phyloP scores from a whole-genome alignment of 2,888 invertebrate species.

The Asteroscopus sphinx region DNA sequence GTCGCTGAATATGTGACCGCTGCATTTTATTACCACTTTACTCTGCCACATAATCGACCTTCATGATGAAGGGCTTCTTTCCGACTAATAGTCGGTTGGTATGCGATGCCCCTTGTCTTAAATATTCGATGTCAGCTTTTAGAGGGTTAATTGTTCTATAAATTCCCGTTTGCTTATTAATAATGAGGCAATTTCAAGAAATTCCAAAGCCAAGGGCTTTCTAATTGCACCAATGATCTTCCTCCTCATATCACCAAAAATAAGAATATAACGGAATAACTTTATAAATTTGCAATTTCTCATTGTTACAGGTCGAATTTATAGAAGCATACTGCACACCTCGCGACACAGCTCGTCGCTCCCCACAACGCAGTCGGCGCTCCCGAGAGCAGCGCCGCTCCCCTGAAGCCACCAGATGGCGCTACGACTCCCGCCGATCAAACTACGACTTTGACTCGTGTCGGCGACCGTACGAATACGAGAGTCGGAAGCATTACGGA shows the following conservation, averaged over 20 bases:
- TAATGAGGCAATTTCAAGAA: slow-evolving; percentile 17
- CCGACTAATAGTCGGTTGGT: slow-evolving; percentile 80
- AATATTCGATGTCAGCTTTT: slow-evolving; percentile 40
- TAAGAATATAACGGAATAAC: not conserved
- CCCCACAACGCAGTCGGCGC: slow-evolving; percentile 83
- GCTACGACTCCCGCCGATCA: slow-evolving; percentile 82
- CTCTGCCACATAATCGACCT: slow-evolving; percentile 89
- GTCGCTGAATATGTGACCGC: slow-evolving; percentile 88
- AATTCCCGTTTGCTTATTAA: slow-evolving; percentile 15
- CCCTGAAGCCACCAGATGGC: slow-evolving; percentile 84
- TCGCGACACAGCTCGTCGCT: slow-evolving; percentile 90
- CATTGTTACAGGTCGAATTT: slow-evolving; percentile 91
- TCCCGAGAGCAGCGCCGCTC: slow-evolving; percentile 83
- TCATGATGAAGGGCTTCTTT: slow-evolving; percentile 87
- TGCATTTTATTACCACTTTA: slow-evolving; percentile 90
- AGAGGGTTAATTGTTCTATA: slow-evolving; percentile 44
- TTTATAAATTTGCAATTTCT: slow-evolving; percentile 34
- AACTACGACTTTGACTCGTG: slow-evolving; percentile 84
- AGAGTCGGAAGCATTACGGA: slow-evolving; percentile 72
- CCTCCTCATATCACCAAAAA: not conserved
- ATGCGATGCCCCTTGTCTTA: slow-evolving; percentile 61
- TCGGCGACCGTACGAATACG: slow-evolving; percentile 85
- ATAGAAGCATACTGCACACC: slow-evolving; percentile 94
- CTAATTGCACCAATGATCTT: too few species aligned
- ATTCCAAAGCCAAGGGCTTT: not conserved